A percentile compares a stretch with the other conserved stretches of the same genome.
phyloP scores from a whole-genome alignment of 2,113 vertebrate species.

The Echinops telfairi region DNA sequence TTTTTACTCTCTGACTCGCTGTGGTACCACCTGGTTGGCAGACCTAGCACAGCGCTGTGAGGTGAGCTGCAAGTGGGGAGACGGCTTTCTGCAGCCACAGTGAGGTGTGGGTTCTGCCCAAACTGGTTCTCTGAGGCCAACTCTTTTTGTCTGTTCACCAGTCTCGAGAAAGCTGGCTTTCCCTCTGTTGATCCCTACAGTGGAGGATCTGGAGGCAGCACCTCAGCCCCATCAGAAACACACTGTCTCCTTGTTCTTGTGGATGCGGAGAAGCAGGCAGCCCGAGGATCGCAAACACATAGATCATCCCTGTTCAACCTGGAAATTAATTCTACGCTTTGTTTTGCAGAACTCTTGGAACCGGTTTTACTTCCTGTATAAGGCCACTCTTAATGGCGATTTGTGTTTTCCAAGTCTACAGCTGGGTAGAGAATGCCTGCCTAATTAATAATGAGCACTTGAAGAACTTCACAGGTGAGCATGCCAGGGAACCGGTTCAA shows the following conservation, averaged over 20 bases:
- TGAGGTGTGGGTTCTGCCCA: constrained; percentile 52
- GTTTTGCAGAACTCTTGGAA: not conserved
- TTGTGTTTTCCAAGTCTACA: not conserved
- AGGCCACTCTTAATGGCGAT: not conserved
- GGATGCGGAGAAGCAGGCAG: not conserved
- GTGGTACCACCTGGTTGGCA: not conserved
- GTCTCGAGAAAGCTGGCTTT: not conserved
- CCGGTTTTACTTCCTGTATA: not conserved
- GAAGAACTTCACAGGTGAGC: not conserved
- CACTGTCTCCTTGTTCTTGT: not conserved
- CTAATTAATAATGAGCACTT: not conserved
- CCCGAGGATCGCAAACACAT: not conserved
- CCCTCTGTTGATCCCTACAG: not conserved
- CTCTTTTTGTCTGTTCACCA: constrained; percentile 61
- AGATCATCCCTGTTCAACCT: not conserved
- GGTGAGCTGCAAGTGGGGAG: not conserved
- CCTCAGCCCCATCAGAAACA: not conserved
- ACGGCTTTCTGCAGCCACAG: not conserved
- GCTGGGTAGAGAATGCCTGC: too few species aligned
- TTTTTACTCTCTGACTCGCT: not conserved
- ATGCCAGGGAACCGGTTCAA: not conserved
- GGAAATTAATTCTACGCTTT: not conserved
- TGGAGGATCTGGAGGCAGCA: not conserved
- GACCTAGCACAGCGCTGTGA: not conserved
- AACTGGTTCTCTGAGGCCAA: constrained; percentile 53